Conservation (phyloP, 1,140 invertebrate genomes). For the Drosophila equinoxialis region DNA sequence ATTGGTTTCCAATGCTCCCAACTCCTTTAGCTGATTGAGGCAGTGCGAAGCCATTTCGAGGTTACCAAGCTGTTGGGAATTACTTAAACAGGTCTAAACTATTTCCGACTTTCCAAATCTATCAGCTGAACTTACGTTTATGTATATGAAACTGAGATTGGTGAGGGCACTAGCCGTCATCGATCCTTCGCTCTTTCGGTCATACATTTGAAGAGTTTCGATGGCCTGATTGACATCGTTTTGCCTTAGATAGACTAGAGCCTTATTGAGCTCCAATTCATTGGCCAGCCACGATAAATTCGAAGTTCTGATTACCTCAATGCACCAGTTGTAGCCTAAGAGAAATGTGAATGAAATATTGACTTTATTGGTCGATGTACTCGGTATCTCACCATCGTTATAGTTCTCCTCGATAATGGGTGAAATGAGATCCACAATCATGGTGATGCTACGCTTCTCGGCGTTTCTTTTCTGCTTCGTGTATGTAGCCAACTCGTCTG, state of each 20-base stretch:
- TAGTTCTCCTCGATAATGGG: conserved; percentile 92
- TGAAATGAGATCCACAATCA: conserved; percentile 95
- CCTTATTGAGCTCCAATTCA: conserved; percentile 97
- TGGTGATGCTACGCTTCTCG: conserved; percentile 93
- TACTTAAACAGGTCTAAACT: not conserved
- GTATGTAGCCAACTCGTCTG: conserved; percentile 90
- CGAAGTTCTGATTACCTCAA: conserved; percentile 91
- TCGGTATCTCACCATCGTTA: conserved; percentile 85
- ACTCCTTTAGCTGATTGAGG: conserved; percentile 89
- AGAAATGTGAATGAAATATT: not conserved
- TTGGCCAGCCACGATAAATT: conserved; percentile 90
- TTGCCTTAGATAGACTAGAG: conserved; percentile 93
- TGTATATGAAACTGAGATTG: conserved; percentile 96
- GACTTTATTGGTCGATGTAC: not conserved
- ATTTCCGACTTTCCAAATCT: not conserved
- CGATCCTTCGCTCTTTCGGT: conserved; percentile 93
- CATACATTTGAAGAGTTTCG: conserved; percentile 94
- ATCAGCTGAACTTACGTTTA: conserved; percentile 86
- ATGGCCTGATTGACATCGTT: conserved; percentile 92
- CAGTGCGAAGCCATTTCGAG: conserved; percentile 92
- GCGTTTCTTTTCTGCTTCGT: conserved; percentile 90
- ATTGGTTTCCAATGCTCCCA: conserved; percentile 89
- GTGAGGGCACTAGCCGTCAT: conserved; percentile 93
- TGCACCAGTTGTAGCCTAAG: conserved; percentile 89
- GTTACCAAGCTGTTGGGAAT: conserved; percentile 89